Conservation (phyloP, 2,888 invertebrate genomes). For the Parnassius mnemosyne region DNA sequence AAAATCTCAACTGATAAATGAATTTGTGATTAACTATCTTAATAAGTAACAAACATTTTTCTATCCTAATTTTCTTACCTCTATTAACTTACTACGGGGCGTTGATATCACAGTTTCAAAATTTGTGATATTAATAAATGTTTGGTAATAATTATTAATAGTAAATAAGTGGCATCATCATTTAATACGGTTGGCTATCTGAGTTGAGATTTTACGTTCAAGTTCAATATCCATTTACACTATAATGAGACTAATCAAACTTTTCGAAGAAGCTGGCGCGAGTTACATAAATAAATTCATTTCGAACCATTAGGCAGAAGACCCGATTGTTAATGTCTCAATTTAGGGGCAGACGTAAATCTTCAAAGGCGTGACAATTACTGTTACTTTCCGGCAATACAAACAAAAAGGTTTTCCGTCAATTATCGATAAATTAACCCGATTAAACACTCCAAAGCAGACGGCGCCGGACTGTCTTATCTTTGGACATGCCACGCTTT, state of each 20-base stretch:
- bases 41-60: background rate
- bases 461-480: constrained; percentile 76
- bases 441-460: constrained; percentile 75
- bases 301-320: constrained; percentile 79
- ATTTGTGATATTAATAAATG: constrained; percentile 19
- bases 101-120: background rate
- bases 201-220: constrained; percentile 39
- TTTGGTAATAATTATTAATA: constrained; percentile 18
- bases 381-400: constrained; percentile 79
- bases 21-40: background rate
- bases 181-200: constrained; percentile 22
- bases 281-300: constrained; percentile 78
- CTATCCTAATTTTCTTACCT: constrained; percentile 1
- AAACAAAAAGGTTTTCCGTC: constrained; percentile 80
- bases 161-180: constrained; percentile 15
- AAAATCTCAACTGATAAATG: background rate
- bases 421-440: constrained; percentile 81
- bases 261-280: constrained; percentile 65
- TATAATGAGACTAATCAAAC: constrained; percentile 51
- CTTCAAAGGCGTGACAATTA: constrained; percentile 81
- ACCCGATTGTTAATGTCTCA: constrained; percentile 80
- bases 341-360: constrained; percentile 80
- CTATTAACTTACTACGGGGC: background rate
- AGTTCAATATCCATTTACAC: constrained; percentile 45
- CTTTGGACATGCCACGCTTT: constrained; percentile 77